Evolutionary conservation across 2,113 vertebrate species (phyloP), one percentile per base, ranked within the genome.

Genomic region (Scophthalmus maximus): DNA sequence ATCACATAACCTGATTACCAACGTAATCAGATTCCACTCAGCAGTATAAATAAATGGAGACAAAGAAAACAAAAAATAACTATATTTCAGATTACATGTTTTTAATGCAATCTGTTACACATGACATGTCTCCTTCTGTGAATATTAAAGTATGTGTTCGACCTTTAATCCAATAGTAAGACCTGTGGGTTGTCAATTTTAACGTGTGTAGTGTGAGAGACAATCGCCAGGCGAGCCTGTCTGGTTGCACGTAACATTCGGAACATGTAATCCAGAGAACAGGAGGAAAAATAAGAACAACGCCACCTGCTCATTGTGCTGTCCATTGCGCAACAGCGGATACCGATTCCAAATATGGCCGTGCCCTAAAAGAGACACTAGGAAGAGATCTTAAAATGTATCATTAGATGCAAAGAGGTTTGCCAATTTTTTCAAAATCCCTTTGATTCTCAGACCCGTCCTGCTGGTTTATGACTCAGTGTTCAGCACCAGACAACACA

Each of bases 401-500:
- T 63, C 17, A 62, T 22, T 34, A 42, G 18, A 42, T 42, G 17
- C n/a, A n/a, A n/a, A n/a, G n/a, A n/a, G 5, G 22, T 6, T 42
- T 46, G 47, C 11, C 58, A 2, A 11, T 47, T 44, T 38, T 52
- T 44, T 38, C 46, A 15, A 22, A 72, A 68, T 78, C 55, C 40
- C 8, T 72, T 66, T 65, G 25, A 55, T 25, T 63, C 61, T 59
- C 23, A 57, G 23, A 68, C 65, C 68, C 22, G 52, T 72, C 51
- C 26, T 27, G 53, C 66, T 73, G 73, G 69, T 81, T 78, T 40
- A 23, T 64, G 73, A 79, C 58, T 79, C 70, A 65, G 47, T 27
- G 53, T 59, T 32, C 47, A 67, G 23, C 15, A 68, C 25, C 18
- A 72, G 34, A 23, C 61, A 46, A 34, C 25, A 59, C 58, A 25